Conservation (phyloP, 2,113 vertebrate species). For the Triplophysa tibetana region DNA sequence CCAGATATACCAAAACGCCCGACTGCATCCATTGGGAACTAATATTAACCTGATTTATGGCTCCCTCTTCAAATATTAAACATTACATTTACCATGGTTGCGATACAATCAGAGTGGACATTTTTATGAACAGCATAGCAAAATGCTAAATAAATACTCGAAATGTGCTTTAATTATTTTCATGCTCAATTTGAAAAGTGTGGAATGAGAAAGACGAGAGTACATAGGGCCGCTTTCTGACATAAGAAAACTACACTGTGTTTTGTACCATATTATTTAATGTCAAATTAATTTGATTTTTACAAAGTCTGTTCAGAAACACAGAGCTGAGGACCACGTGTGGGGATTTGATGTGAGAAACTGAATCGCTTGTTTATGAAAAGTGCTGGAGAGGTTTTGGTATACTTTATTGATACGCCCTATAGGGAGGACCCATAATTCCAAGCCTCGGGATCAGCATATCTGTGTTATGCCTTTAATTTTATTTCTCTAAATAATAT, state of each 20-base stretch:
- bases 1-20: constrained; percentile 66
- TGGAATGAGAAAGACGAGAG: constrained; percentile 55
- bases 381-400: constrained; percentile 54
- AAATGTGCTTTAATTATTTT: constrained; percentile 72
- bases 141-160: constrained; percentile 67
- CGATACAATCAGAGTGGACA: constrained; percentile 67
- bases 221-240: not conserved
- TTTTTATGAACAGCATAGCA: constrained; percentile 71
- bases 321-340: constrained; percentile 37
- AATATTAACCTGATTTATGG: constrained; percentile 73
- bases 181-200: constrained; percentile 66
- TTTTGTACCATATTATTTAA: constrained; percentile 34
- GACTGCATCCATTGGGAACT: constrained; percentile 54
- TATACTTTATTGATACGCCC: constrained; percentile 59
- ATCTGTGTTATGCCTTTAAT: constrained; percentile 37
- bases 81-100: constrained; percentile 67
- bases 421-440: constrained; percentile 58
- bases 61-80: constrained; percentile 71
- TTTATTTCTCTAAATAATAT: constrained; percentile 17
- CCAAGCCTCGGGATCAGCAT: constrained; percentile 58
- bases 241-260: not conserved
- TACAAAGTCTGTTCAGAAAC: constrained; percentile 43
- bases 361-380: constrained; percentile 51
- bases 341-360: constrained; percentile 48
- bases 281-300: constrained; percentile 50